Evolutionary conservation across 2,888 invertebrate genomes (phyloP), one percentile per base, ranked within the genome.

Genomic region (Dolomedes plantarius): DNA sequence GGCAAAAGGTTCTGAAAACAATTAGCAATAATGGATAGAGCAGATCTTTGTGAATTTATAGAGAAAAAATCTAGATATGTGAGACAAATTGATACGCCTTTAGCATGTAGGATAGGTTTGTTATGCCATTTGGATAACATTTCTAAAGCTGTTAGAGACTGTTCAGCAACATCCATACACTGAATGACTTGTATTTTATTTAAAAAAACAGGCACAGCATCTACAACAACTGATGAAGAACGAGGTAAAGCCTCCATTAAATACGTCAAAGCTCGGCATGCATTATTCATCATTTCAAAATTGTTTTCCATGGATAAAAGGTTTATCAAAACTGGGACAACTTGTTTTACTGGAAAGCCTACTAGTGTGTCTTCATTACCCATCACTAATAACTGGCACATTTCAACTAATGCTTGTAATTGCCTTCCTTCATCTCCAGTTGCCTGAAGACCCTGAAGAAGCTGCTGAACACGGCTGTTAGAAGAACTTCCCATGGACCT

Each of bases 141-240:
- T 91, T 99, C 99, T 50, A 99, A 93, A 1, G 99, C 99, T 5
- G 98, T 98, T 87, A 99, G 93, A 89, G 98, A 97, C 92, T 99
- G 99, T 92, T 99, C 99, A 3, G 99, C 99, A 23, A 99, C 99
- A 92, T 99, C 99, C 97, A 99, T 99, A 91, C 99, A 99, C 89
- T 98, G 98, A 90, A 99, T 99, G 28, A 97, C 96, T 92, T 98
- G 98, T 81, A 99, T 93, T 92, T 98, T 99, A 92, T 98, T 98
- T 79, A 99, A 93, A 92, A 99, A 98, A 0, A 97, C 96, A 0
- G 99, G 99, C 83, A 99, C 97, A 1, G 98, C 98, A 90, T 99
- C 97, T 0, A 98, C 97, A 16, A 99, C 98, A 0, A 98, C 96
- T 28, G 96, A 95, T 41, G 98, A 97, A 2, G 98, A 98, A 85